Base-by-base conservation (phyloP, 2,113 vertebrate genomes). In the Indicator indicator region DNA sequence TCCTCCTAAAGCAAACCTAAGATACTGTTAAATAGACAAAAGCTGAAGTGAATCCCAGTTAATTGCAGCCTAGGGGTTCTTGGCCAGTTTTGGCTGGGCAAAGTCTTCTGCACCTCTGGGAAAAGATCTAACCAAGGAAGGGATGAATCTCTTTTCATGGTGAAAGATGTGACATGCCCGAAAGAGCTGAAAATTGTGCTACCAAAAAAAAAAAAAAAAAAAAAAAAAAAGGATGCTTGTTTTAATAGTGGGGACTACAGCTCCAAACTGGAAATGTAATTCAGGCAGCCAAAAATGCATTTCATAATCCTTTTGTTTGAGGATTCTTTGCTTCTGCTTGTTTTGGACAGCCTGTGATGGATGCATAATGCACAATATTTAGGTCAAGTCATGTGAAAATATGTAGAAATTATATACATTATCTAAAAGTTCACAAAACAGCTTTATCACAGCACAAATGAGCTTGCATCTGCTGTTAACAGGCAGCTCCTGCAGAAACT, bases 221-320 rank as follows among this genome's bases (percentile, higher is more conserved):
- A 19, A 27, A 15, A 16, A 28, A 24, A 55, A 55, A 12, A 13
- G 4, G 11, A 67, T 73, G 27, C 58, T 65, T 83, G 8, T 79
- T 94, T 89, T 55, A 26, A 78, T 36, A 72, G n/a, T 70, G 13
- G 59, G 32, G 27, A 36, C 58, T 70, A 59, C 32, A 88, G 33
- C 44, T 76, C 46, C 59, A 65, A 68, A 48, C 23, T 46, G 62
- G 28, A 86, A 88, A 71, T 44, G 48, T 71, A 92, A 92, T 23
- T 81, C 58, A 28, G 62, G 55, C 38, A 90, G 60, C 40, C 40
- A 89, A 94, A 86, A 91, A 76, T 64, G 20, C 14, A 65, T 93
- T 88, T 88, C 2, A 1, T 88, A 86, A 85, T 55, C 70, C 40
- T 95, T 90, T 83, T 87, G 69, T 95, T 76, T 86, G 81, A 84